Percentiles rank a stretch among this genome's conserved stretches.
These are phyloP conservation scores for Nicator chloris DNA, from an alignment of 2,113 vertebrate genomes.

Conservation along the genomic window DNA sequence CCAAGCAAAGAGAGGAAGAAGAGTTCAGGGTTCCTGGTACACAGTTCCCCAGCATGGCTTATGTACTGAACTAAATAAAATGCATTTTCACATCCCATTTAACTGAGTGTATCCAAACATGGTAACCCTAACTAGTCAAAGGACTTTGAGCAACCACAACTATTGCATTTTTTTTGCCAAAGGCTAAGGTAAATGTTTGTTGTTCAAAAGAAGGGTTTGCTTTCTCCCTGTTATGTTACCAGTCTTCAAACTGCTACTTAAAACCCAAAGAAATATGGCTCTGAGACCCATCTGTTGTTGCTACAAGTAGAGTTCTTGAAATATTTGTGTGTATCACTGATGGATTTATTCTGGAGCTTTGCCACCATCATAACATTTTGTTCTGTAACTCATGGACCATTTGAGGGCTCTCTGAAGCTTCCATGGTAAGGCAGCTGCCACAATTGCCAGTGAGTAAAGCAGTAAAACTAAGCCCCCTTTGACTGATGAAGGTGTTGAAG, in stretches of 20 bases:
- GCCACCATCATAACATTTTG: not conserved
- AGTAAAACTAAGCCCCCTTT: not conserved
- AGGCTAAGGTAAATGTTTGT: not conserved
- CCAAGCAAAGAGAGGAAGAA: not conserved
- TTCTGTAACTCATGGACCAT: not conserved
- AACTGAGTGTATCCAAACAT: not conserved
- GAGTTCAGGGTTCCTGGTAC: not conserved
- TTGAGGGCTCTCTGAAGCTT: not conserved
- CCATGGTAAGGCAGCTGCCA: not conserved
- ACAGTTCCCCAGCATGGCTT: not conserved
- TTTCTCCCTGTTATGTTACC: not conserved
- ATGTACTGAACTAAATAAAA: not conserved
- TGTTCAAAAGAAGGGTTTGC: not conserved
- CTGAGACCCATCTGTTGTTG: not conserved
- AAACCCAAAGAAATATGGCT: not conserved
- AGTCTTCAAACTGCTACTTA: not conserved
- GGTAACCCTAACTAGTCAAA: not conserved
- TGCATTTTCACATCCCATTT: not conserved
- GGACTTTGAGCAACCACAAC: not conserved
- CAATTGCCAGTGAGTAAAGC: not conserved
- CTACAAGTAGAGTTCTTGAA: not conserved
- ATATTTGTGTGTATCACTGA: not conserved
- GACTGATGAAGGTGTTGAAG: not conserved
- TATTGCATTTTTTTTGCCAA: not conserved
- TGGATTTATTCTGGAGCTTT: not conserved